Percentiles rank a stretch among this genome's conserved stretches.
Conservation (phyloP, 30 jellyfish, hydroid and myxozoan species). For the Turritopsis dohrnii region DNA sequence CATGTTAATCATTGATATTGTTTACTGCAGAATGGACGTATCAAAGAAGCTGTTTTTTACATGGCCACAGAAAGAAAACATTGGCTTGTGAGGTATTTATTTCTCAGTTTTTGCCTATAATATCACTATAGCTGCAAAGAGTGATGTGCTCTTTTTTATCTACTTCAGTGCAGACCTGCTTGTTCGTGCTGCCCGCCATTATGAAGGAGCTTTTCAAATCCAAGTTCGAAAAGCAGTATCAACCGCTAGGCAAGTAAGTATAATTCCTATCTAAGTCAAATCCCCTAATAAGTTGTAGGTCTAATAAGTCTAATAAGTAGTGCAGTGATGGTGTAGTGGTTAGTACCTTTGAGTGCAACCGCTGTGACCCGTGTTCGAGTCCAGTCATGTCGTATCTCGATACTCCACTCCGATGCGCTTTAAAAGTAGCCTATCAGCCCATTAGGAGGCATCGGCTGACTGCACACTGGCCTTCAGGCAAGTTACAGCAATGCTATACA, state of each 20-base stretch:
- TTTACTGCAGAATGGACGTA: constrained; percentile 48
- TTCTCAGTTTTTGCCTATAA: neutral
- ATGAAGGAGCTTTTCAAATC: constrained; percentile 97
- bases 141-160: neutral
- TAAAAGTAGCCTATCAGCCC: too few species aligned
- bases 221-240: constrained; percentile 94
- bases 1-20: neutral
- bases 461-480: too few species aligned
- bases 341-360: too few species aligned
- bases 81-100: constrained; percentile 73
- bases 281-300: neutral
- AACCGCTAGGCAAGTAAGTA: constrained; percentile 81
- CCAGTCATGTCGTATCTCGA: too few species aligned
- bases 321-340: too few species aligned
- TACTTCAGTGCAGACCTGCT: constrained; percentile 84
- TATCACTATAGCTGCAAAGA: neutral
- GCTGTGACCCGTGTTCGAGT: too few species aligned
- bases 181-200: constrained; percentile 96
- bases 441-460: too few species aligned
- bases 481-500: too few species aligned
- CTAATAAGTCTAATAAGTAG: neutral
- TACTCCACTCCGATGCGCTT: too few species aligned
- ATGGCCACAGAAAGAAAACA: constrained; percentile 58
- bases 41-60: constrained; percentile 64
- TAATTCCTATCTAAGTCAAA: neutral